Evolutionary conservation across 2,888 invertebrate genomes (phyloP).

Genomic region (Pristionchus fissidentatus): DNA sequence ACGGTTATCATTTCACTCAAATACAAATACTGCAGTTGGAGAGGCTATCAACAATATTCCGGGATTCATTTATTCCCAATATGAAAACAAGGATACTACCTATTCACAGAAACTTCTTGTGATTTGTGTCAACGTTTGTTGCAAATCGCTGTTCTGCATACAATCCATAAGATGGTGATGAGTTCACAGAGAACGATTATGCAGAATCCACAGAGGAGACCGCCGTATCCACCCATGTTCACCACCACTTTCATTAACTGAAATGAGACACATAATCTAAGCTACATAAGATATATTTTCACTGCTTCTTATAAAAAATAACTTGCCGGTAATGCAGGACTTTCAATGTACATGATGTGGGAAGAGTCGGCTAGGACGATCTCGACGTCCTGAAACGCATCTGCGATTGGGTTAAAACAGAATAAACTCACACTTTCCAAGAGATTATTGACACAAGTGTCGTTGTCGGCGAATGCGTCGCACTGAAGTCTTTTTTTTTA

Average conservation of each 20-base stretch:
- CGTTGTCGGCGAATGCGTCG: slow-evolving; percentile 1
- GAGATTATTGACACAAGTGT: neutral
- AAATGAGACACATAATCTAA: neutral
- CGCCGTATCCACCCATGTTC: slow-evolving; percentile 5
- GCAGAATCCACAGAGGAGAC: slow-evolving; percentile 36
- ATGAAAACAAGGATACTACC: neutral
- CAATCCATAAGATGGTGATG: slow-evolving; percentile 27
- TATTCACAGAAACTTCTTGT: neutral
- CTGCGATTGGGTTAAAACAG: neutral
- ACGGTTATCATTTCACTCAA: neutral
- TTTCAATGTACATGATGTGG: slow-evolving; percentile 21
- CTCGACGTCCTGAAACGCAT: neutral
- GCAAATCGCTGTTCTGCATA: neutral
- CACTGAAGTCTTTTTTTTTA: neutral
- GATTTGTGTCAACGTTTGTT: neutral
- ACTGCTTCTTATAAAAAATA: neutral
- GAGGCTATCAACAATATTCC: neutral
- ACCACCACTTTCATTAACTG: slow-evolving; percentile 12
- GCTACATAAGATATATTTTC: neutral
- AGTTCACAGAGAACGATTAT: neutral
- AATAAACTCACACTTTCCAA: slow-evolving; percentile 3
- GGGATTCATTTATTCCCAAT: neutral
- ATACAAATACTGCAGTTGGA: neutral
- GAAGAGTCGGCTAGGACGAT: slow-evolving; percentile 9
- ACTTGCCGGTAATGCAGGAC: neutral